These are phyloP conservation scores for Xyliphius kryptos DNA, from an alignment of 2,113 vertebrate genomes.

Conservation along the genomic window DNA sequence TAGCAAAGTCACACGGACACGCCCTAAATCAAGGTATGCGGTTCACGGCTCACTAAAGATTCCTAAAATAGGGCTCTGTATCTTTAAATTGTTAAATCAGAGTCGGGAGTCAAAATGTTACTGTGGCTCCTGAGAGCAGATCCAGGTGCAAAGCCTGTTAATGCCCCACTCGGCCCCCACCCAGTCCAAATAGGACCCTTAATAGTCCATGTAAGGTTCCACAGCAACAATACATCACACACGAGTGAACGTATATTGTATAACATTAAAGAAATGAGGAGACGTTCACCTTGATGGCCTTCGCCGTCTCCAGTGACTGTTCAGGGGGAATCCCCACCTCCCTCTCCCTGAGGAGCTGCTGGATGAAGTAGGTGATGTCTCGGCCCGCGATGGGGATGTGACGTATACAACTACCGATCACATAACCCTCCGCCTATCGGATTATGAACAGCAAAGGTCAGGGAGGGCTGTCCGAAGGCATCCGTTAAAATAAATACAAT, in stretches of 20 bases:
- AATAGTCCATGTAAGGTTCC: no score
- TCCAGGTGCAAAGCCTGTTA: no score
- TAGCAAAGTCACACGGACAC: no score
- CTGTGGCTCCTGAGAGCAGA: no score
- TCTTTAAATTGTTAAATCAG: no score
- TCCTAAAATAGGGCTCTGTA: no score
- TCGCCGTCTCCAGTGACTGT: constrained; percentile 95
- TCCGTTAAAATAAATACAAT: not conserved
- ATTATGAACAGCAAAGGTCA: not conserved
- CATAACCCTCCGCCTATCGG: constrained; percentile 89
- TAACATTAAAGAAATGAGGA: not conserved
- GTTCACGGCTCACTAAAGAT: no score
- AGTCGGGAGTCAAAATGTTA: no score
- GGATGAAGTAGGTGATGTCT: constrained; percentile 98
- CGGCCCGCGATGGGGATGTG: constrained; percentile 97
- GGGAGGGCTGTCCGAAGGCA: not conserved
- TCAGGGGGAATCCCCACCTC: constrained; percentile 97
- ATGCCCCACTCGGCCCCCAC: no score
- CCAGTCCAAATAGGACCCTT: no score
- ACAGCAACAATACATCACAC: no score
- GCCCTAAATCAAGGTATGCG: no score
- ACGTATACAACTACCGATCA: constrained; percentile 98
- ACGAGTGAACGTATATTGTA: not conserved
- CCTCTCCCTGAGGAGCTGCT: constrained; percentile 88
- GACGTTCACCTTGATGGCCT: constrained; percentile 85